Evolutionary conservation across 2,113 vertebrate genomes (phyloP).

Genomic region (Ctenomys sociabilis): DNA sequence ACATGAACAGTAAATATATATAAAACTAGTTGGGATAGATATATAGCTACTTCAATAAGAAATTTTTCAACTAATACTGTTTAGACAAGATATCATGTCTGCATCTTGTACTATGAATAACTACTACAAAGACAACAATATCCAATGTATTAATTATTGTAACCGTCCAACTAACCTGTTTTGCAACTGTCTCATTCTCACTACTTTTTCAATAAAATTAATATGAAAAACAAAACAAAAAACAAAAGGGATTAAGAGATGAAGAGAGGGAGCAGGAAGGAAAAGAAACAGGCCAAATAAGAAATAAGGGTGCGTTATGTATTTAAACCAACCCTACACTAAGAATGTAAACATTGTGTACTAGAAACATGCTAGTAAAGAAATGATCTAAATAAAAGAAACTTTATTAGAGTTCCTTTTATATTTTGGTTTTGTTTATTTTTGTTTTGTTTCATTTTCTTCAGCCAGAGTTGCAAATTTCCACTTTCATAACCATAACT

Average conservation of each 20-base stretch:
- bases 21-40: too few species aligned
- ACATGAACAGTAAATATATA: too few species aligned
- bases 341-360: neutral
- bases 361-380: neutral
- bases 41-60: too few species aligned
- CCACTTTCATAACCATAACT: slow-evolving; percentile 1
- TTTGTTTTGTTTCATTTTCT: neutral
- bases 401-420: neutral
- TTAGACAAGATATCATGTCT: too few species aligned
- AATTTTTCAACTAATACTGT: too few species aligned
- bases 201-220: too few species aligned
- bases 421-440: neutral
- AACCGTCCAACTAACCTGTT: too few species aligned
- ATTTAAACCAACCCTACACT: neutral
- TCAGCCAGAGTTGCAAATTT: neutral
- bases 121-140: too few species aligned
- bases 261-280: neutral
- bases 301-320: neutral
- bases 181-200: too few species aligned
- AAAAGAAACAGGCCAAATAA: neutral
- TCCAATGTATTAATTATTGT: too few species aligned
- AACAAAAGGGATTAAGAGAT: neutral
- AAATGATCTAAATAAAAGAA: neutral
- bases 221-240: too few species aligned
- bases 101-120: too few species aligned